Evolutionary conservation across 2,113 vertebrate genomes (phyloP).

Genomic region (Larimichthys polyactis): DNA sequence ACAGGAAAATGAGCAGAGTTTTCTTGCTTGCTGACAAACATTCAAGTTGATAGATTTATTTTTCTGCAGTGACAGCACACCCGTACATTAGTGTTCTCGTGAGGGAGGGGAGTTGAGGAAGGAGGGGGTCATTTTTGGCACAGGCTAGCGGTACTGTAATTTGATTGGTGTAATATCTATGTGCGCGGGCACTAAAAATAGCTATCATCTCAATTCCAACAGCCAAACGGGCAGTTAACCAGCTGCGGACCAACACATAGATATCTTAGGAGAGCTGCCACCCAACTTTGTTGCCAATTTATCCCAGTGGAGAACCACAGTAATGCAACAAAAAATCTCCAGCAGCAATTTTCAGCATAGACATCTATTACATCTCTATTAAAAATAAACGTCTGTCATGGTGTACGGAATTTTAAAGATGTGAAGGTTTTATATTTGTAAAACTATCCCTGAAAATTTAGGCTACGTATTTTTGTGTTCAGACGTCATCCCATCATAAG

Average conservation of each 20-base stretch:
- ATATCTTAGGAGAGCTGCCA: background rate
- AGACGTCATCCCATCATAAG: too few species aligned
- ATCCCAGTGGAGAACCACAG: background rate
- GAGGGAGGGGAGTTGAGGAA: background rate
- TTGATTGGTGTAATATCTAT: constrained; percentile 8
- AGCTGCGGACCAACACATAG: background rate
- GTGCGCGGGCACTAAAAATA: background rate
- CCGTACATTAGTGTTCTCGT: background rate
- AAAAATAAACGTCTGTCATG: too few species aligned
- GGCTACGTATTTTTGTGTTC: too few species aligned
- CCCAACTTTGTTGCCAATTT: background rate
- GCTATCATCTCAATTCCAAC: background rate
- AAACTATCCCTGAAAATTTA: too few species aligned
- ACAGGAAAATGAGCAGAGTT: background rate
- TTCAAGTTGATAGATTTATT: constrained; percentile 16
- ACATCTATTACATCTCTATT: too few species aligned
- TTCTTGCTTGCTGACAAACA: constrained; percentile 12
- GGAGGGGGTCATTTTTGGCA: background rate
- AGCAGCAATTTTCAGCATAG: too few species aligned
- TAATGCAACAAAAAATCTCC: background rate
- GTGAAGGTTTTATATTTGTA: too few species aligned
- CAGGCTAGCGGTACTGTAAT: background rate
- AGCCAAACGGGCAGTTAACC: background rate
- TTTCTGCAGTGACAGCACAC: background rate
- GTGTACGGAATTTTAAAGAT: too few species aligned